phyloP scores from a whole-genome alignment of 2,797 vertebrate genomes.

The Molothrus aeneus region DNA sequence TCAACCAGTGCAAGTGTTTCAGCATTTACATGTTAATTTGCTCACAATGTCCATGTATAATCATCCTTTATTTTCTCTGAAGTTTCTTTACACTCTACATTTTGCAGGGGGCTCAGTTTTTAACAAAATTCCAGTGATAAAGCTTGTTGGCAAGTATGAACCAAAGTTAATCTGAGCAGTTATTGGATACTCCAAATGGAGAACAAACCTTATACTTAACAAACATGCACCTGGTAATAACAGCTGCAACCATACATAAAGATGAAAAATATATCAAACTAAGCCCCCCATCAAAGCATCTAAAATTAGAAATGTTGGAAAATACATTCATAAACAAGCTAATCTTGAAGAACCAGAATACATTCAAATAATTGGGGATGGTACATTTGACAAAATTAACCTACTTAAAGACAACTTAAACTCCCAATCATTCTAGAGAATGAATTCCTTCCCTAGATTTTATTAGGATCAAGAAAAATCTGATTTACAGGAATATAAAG shows the following conservation, averaged over 20 bases:
- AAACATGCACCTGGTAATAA: constrained; percentile 13
- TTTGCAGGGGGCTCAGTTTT: not conserved
- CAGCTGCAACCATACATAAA: constrained; percentile 16
- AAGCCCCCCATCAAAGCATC: not conserved
- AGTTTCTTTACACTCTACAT: not conserved
- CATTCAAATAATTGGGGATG: not conserved
- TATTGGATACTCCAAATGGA: not conserved
- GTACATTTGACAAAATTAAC: not conserved
- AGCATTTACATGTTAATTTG: not conserved
- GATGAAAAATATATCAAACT: not conserved
- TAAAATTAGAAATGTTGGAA: constrained; percentile 10
- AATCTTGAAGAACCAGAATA: not conserved
- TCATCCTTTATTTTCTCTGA: not conserved
- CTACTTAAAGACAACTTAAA: not conserved
- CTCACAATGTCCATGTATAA: not conserved
- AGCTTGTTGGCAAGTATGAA: not conserved
- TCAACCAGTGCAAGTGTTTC: not conserved
- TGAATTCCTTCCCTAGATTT: not conserved
- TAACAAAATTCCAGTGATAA: not conserved
- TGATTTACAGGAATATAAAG: not conserved
- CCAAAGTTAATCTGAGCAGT: not conserved
- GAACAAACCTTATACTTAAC: not conserved
- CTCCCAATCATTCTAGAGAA: not conserved
- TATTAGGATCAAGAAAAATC: not conserved
- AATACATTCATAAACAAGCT: not conserved